A percentile compares a stretch with the other conserved stretches of the same genome.
Conservation (phyloP, 1,140 invertebrate species). For the Wasmannia auropunctata region DNA sequence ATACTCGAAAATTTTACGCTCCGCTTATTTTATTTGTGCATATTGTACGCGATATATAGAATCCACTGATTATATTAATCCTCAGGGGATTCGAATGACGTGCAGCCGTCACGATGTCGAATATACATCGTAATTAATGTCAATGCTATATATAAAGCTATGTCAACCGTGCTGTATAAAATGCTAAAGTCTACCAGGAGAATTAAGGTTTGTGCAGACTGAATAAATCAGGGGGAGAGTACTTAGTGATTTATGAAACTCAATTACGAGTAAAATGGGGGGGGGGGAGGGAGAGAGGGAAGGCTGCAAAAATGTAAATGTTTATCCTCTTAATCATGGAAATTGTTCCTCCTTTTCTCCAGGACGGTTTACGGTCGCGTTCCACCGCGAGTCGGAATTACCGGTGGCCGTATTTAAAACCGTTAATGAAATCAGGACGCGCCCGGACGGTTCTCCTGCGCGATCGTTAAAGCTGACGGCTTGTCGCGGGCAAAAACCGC, state of each 20-base stretch:
- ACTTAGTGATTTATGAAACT: conserved; percentile 35
- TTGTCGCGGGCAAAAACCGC: conserved; percentile 52
- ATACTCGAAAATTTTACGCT: conserved; percentile 8
- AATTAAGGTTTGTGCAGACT: conserved; percentile 3
- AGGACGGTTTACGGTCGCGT: conserved; percentile 21
- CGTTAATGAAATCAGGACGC: conserved; percentile 64
- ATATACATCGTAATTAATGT: neutral
- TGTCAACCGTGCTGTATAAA: conserved; percentile 15
- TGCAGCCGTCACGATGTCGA: neutral
- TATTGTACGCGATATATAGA: neutral
- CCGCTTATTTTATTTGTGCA: conserved; percentile 6
- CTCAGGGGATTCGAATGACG: neutral
- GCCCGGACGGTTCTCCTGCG: conserved; percentile 20
- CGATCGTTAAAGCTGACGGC: conserved; percentile 62
- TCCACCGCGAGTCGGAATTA: conserved; percentile 45
- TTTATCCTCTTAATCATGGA: conserved; percentile 41
- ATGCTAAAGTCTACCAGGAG: neutral
- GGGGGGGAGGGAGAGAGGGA: neutral
- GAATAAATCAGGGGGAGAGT: conserved; percentile 27
- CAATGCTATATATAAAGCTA: conserved; percentile 4
- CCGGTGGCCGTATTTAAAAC: conserved; percentile 44
- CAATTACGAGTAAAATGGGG: conserved; percentile 34
- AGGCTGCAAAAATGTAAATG: conserved; percentile 33
- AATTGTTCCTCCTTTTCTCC: conserved; percentile 7
- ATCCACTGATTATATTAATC: conserved; percentile 22